Evolutionary conservation across 2,888 invertebrate species (phyloP), one percentile per base, ranked within the genome.

Genomic region (Halocaridina rubra): DNA sequence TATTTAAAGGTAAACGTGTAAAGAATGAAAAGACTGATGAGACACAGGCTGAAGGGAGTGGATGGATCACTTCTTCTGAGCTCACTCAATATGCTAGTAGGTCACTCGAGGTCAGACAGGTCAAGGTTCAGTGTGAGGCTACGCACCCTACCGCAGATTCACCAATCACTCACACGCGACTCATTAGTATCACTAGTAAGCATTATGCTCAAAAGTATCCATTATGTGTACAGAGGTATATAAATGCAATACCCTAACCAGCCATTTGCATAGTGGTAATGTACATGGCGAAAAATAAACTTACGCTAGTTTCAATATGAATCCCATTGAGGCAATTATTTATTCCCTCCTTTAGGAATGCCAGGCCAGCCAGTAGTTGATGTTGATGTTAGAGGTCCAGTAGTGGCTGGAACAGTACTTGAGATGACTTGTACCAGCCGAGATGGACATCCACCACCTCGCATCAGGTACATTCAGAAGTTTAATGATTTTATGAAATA

Each of bases 391-490:
- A 46, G 80, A n/a, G 82, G 84, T 13, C 80, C 69, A 4, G 82
- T 86, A 27, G 95, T 96, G 24, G 98, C 81, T 3, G 81, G 81
- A 4, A 81, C 81, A 29, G 33, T 53, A 30, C 75, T 81, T 53
- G 81, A 81, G 53, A 74, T 81, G 75, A 74, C 81, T 69, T 99
- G 99, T 91, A 95, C 96, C 72, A 96, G 98, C 5, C 94, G 95
- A 13, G 98, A 98, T 22, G 99, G 99, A 72, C 98, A 99, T 92
- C 99, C 99, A 10, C 92, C 96, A 80, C 97, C 98, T 1, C 95
- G 95, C 2, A 92, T 99, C 79, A 96, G 95, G 13, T 99, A 98
- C 98, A 98, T 27, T 8, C 29, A n/a, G n/a, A n/a, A n/a, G n/a
- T n/a, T n/a, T n/a, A n/a, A n/a, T n/a, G n/a, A n/a, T n/a, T n/a